Evolutionary conservation across 2,797 vertebrate genomes (phyloP).

Genomic region (Scolopax rusticola): DNA sequence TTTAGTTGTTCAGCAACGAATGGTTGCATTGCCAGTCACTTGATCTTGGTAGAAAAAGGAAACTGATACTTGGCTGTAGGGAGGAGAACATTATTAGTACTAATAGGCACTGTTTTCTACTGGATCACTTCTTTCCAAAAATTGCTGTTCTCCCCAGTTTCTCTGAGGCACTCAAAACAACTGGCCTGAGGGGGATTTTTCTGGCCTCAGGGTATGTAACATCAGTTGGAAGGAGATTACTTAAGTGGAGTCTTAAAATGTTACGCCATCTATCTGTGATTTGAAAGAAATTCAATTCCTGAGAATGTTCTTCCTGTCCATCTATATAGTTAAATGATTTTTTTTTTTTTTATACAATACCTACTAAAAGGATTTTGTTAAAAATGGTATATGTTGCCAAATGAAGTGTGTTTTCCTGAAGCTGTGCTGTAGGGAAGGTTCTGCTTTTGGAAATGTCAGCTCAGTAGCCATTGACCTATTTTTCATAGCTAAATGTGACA

Average conservation of each 20-base stretch:
- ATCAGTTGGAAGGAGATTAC: neutral
- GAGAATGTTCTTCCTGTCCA: neutral
- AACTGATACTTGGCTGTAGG: neutral
- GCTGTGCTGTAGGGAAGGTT: neutral
- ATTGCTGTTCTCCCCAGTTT: neutral
- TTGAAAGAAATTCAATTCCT: neutral
- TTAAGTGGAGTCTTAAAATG: neutral
- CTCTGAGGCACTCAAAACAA: neutral
- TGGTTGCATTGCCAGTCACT: neutral
- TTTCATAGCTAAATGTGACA: neutral
- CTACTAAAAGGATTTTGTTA: neutral
- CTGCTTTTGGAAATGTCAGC: conserved; percentile 5
- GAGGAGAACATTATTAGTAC: neutral
- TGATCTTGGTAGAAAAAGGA: neutral
- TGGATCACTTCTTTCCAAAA: neutral
- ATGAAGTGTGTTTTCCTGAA: neutral
- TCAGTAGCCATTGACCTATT: conserved; percentile 20
- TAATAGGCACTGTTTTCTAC: neutral
- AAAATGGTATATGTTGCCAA: neutral
- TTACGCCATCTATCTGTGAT: neutral
- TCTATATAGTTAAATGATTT: neutral
- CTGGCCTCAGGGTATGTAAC: neutral
- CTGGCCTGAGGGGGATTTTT: neutral
- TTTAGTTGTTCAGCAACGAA: neutral
- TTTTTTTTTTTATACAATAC: neutral